A percentile compares a stretch with the other conserved stretches of the same genome.
phyloP scores from a whole-genome alignment of 2,888 invertebrate species.

The Opisthograptis luteolata region DNA sequence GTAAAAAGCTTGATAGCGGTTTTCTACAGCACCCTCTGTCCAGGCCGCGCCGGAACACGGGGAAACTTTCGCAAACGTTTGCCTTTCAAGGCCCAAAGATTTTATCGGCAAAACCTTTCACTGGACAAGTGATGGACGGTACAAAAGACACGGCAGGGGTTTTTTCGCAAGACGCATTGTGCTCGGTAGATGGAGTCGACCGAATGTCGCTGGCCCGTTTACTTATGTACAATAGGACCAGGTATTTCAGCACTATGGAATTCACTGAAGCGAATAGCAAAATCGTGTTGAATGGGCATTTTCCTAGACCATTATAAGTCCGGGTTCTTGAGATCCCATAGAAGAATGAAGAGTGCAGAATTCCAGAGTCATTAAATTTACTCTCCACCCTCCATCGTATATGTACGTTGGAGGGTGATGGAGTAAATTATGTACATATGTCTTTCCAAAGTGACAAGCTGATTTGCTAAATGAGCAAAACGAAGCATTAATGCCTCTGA shows the following conservation, averaged over 20 bases:
- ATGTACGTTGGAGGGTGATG: too few relatives aligned
- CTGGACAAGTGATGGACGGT: conserved; percentile 26
- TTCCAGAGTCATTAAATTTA: too few relatives aligned
- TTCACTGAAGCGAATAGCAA: conserved; percentile 1
- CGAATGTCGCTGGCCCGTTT: conserved; percentile 1
- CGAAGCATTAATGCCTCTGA: too few relatives aligned
- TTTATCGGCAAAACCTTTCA: conserved; percentile 32
- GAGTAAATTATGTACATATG: too few relatives aligned
- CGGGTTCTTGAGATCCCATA: too few relatives aligned
- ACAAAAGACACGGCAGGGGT: conserved; percentile 18
- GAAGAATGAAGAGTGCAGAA: too few relatives aligned
- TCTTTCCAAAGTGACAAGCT: too few relatives aligned
- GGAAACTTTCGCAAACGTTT: conserved; percentile 36
- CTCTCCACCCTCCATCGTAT: too few relatives aligned
- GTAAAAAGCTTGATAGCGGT: conserved; percentile 8
- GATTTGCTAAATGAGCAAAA: too few relatives aligned
- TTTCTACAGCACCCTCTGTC: conserved; percentile 14
- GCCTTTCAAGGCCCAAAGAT: conserved; percentile 42
- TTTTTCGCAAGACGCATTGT: conserved; percentile 23
- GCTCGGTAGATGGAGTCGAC: conserved; percentile 18
- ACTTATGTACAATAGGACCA: neutral
- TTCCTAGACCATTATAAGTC: too few relatives aligned
- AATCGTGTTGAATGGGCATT: neutral
- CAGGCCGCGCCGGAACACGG: conserved; percentile 25
- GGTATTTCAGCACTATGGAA: conserved; percentile 6